Base-by-base conservation (phyloP, 2,888 invertebrate species). In the Macrosiphum euphorbiae region DNA sequence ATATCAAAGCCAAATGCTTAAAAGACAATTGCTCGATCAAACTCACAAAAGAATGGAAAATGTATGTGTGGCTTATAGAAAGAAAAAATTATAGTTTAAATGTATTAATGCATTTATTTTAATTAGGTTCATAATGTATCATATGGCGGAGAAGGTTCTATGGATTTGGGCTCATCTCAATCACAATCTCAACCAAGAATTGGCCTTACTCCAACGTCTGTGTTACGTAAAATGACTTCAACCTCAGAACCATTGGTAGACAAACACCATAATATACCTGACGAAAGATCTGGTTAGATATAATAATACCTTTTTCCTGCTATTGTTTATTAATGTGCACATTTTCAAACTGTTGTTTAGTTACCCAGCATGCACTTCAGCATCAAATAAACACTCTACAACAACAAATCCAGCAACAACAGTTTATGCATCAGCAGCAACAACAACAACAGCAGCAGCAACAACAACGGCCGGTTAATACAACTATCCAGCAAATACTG, bases 141-240 rank as follows among this genome's bases (percentile, higher is more conserved):
- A 44, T 91, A 88, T 92, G 78, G 88, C 16, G 91, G 88, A 58
- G 94, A 94, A 84, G 50, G 67, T 88, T 1, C n/a, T 24, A 84
- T 92, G 87, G 91, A 88, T 24, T 91, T 88, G 1, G n/a, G 85
- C 24, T 90, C 85, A 50, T 52, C 94, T 67, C 93, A 94, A 11
- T 90, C 89, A 28, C 93, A 94, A 41, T 97, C 97, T 41, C 97
- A 97, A 26, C 97, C 97, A 55, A 98, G 98, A 28, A 97, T 98
- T 95, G 98, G 98, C 44, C 99, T 99, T 96, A 99, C 98, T 0
- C 99, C 99, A 94, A 99, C 99, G 61, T 98, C 99, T 94, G 99
- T 99, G 94, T 96, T 99, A 95, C 97, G 98, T 95, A 99, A 99
- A 96, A 98, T 99, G 98, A 98, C 98, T 20, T 98, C 98, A 4